A percentile compares a stretch with the other conserved stretches of the same genome.
Conservation (phyloP, 2,113 vertebrate species). For the Rhinogobius similis region DNA sequence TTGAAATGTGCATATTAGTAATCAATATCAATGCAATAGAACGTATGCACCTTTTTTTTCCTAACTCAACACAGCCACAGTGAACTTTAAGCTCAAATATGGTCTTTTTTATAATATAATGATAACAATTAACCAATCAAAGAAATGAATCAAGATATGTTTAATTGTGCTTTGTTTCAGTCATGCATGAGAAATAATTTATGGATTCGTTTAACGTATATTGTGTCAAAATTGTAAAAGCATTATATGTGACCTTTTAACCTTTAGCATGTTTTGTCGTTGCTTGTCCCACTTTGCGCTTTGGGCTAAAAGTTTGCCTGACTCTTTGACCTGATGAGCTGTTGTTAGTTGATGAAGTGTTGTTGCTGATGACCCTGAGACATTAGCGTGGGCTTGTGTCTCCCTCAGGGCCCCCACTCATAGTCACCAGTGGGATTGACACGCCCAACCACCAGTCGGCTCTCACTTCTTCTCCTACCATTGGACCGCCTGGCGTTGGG, state of each 20-base stretch:
- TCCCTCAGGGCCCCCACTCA: slow-evolving; percentile 87
- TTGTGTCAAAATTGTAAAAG: too few relatives aligned
- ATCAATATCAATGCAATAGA: too few relatives aligned
- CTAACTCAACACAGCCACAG: too few relatives aligned
- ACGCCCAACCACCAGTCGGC: slow-evolving; percentile 86
- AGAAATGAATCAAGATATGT: too few relatives aligned
- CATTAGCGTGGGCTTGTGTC: slow-evolving; percentile 68
- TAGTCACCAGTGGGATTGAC: slow-evolving; percentile 86
- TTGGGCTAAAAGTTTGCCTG: neutral
- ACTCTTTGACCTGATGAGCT: neutral
- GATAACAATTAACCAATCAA: too few relatives aligned
- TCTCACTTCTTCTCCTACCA: slow-evolving; percentile 85
- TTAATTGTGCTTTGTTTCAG: too few relatives aligned
- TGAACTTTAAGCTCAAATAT: too few relatives aligned
- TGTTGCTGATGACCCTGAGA: slow-evolving; percentile 32
- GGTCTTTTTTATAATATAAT: too few relatives aligned
- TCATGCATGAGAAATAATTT: too few relatives aligned
- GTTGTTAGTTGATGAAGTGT: neutral
- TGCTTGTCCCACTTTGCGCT: neutral
- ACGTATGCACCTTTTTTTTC: too few relatives aligned
- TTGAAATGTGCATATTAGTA: too few relatives aligned
- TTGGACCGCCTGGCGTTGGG: slow-evolving; percentile 87
- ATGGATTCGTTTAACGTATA: too few relatives aligned
- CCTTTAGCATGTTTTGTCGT: neutral
- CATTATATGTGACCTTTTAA: neutral